A percentile compares a stretch with the other conserved stretches of the same genome.
phyloP scores from a whole-genome alignment of 2,888 invertebrate species.

The Molanna angustata region DNA sequence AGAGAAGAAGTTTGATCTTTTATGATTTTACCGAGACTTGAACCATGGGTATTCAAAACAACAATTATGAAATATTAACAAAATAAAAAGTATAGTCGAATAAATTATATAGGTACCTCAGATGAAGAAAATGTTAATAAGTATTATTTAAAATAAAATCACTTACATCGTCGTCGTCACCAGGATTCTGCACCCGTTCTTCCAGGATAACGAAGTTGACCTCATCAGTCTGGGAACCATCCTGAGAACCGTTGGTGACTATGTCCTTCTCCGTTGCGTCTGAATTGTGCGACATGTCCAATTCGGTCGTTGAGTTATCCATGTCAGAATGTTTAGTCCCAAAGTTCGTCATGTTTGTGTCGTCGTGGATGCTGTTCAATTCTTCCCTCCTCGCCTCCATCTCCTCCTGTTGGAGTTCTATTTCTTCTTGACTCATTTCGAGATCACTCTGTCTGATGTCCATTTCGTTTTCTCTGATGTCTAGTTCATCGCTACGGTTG shows the following conservation, averaged over 20 bases:
- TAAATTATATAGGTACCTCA: too few species aligned
- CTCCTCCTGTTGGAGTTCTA: too few species aligned
- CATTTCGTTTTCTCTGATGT: conserved; percentile 10
- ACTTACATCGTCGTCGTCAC: conserved; percentile 43
- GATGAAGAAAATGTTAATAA: too few species aligned
- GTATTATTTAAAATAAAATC: too few species aligned
- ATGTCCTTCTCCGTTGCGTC: conserved; percentile 35
- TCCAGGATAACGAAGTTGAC: conserved; percentile 48
- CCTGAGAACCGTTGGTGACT: conserved; percentile 37
- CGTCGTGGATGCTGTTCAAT: conserved; percentile 21
- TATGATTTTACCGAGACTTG: too few species aligned
- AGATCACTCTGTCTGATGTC: conserved; percentile 16
- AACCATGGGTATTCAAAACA: too few species aligned
- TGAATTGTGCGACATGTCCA: conserved; percentile 26
- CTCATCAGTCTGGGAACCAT: conserved; percentile 42
- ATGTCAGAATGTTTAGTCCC: conserved; percentile 24
- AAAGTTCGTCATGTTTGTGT: conserved; percentile 18
- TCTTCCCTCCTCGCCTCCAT: conserved; percentile 15
- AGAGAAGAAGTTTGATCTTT: too few species aligned
- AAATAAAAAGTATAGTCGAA: too few species aligned
- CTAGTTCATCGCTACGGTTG: conserved; percentile 14
- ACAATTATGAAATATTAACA: too few species aligned
- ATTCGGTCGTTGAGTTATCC: conserved; percentile 25
- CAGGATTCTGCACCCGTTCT: conserved; percentile 40
- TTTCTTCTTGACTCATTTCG: conserved; percentile 6